phyloP scores from a whole-genome alignment of 1,140 invertebrate species.

The Drosophila pruinosa region DNA sequence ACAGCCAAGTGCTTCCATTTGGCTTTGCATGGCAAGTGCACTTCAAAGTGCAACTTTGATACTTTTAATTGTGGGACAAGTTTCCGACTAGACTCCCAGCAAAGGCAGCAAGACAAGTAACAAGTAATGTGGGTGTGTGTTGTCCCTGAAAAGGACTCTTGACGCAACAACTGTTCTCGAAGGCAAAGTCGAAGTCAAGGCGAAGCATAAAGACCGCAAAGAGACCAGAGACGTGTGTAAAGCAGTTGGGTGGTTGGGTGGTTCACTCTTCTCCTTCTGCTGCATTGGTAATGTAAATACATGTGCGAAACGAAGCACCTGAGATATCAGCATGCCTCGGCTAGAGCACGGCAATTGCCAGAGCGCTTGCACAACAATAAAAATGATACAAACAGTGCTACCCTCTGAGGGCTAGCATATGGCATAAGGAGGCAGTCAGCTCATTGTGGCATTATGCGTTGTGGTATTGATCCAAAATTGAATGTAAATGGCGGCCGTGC shows the following conservation, averaged over 20 bases:
- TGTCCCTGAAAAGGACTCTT: background rate
- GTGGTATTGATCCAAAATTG: conserved; percentile 69
- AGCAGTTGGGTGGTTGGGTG: background rate
- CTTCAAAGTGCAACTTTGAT: conserved; percentile 50
- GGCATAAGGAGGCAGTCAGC: background rate
- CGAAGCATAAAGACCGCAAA: background rate
- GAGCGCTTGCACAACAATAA: conserved; percentile 47
- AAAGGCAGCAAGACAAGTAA: no score
- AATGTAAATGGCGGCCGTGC: conserved; percentile 41
- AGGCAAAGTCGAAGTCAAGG: background rate
- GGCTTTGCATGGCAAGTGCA: conserved; percentile 22
- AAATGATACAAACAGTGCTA: conserved; percentile 27
- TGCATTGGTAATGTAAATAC: conserved; percentile 60
- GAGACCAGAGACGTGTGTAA: background rate
- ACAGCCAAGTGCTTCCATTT: no score
- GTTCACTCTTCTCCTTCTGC: background rate
- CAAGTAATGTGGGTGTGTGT: conserved; percentile 6
- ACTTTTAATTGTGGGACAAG: conserved; percentile 62
- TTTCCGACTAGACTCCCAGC: conserved; percentile 6
- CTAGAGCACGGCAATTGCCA: background rate
- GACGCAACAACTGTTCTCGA: background rate
- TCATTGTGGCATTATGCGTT: conserved; percentile 1
- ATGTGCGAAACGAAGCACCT: conserved; percentile 69
- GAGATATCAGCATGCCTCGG: conserved; percentile 22
- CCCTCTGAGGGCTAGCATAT: background rate